Conservation (phyloP, 2,888 invertebrate genomes). For the Andrena praecox region DNA sequence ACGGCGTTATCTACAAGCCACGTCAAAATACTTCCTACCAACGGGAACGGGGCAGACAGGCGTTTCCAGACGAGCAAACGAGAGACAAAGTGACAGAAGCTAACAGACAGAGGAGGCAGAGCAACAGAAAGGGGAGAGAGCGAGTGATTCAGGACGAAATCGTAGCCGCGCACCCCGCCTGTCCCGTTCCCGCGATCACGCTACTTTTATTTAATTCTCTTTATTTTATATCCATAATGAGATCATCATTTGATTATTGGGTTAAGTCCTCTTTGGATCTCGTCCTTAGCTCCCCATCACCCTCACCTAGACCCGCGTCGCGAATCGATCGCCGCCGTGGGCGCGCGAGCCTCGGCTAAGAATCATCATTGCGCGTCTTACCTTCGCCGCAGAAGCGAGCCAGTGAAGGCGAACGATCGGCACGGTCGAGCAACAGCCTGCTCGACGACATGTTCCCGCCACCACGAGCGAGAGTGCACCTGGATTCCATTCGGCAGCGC, state of each 20-base stretch:
- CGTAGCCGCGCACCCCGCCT: slow-evolving; percentile 16
- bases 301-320: slow-evolving; percentile 56
- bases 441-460: slow-evolving; percentile 24
- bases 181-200: slow-evolving; percentile 72
- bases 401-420: slow-evolving; percentile 53
- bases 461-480: slow-evolving; percentile 56
- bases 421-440: slow-evolving; percentile 40
- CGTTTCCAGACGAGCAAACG: slow-evolving; percentile 24
- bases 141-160: background rate
- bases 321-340: slow-evolving; percentile 52
- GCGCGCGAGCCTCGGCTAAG: slow-evolving; percentile 43
- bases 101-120: background rate
- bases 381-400: slow-evolving; percentile 3
- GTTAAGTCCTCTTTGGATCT: slow-evolving; percentile 85
- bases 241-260: slow-evolving; percentile 85
- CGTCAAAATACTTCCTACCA: slow-evolving; percentile 61
- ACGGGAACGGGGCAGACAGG: slow-evolving; percentile 50
- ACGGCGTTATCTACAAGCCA: slow-evolving; percentile 71
- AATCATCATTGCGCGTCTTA: slow-evolving; percentile 19
- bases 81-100: slow-evolving; percentile 22
- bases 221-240: slow-evolving; percentile 84
- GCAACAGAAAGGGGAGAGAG: background rate
- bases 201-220: slow-evolving; percentile 82
- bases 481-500: slow-evolving; percentile 6
- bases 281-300: slow-evolving; percentile 79